Evolutionary conservation across 2,888 invertebrate species (phyloP).

Genomic region (Synanthedon formicaeformis): DNA sequence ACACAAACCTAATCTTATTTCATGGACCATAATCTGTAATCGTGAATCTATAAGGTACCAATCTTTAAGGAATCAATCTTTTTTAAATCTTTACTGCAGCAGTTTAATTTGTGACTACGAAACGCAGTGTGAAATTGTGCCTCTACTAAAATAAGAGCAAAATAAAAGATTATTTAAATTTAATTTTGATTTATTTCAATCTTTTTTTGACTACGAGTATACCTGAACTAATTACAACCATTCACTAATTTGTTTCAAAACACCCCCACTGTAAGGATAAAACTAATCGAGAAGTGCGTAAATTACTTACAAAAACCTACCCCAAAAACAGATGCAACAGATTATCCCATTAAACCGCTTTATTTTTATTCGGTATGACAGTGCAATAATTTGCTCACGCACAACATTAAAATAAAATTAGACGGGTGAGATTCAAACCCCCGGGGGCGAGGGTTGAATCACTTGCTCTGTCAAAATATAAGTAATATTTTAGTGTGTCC

Average conservation of each 20-base stretch:
- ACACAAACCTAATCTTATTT: no score
- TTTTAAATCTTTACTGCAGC: no score
- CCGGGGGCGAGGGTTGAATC: constrained; percentile 34
- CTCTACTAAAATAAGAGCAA: no score
- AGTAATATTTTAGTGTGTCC: constrained; percentile 44
- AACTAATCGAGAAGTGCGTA: constrained; percentile 56
- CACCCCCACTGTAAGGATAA: constrained; percentile 30
- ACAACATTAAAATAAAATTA: constrained; percentile 64
- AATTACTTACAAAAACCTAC: constrained; percentile 41
- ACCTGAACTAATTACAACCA: background rate
- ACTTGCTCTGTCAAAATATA: constrained; percentile 54
- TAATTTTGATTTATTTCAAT: no score
- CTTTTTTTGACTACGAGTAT: no score
- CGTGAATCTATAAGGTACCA: no score
- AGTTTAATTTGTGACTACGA: no score
- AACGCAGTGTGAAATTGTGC: no score
- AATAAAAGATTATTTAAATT: no score
- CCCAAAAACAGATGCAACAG: constrained; percentile 49
- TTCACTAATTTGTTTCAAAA: constrained; percentile 2
- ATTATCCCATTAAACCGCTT: constrained; percentile 49
- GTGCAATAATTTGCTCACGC: constrained; percentile 64
- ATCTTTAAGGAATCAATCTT: no score
- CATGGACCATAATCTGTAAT: no score
- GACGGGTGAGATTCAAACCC: constrained; percentile 39
- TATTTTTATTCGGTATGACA: constrained; percentile 58